Evolutionary conservation across 2,113 vertebrate species (phyloP), one percentile per base, ranked within the genome.

Genomic region (Procavia capensis): DNA sequence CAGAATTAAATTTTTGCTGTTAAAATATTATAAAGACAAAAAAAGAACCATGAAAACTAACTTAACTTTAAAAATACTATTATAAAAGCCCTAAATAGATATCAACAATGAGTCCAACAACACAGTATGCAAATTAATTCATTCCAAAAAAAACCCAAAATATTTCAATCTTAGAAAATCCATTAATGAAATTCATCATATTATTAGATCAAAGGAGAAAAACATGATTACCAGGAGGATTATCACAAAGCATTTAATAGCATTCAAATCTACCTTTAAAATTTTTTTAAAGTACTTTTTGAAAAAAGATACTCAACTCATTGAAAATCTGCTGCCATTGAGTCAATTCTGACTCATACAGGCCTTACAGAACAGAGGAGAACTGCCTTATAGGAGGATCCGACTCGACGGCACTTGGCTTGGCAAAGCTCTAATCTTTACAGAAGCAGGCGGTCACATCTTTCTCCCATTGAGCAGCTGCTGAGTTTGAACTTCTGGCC

Each of bases 181-280:
- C 74, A 92, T 88, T 97, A 95, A 95, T 88, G 68, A 94, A 95
- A 90, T 96, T 93, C 76, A 95, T 84, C 81, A 93, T 66, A 84
- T 84, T 78, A 96, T 57, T 81, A 95, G 82, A 94, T 93, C 92
- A 96, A 95, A 95, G 88, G 81, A 96, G 68, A 95, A 95, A 95
- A 95, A 47, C 90, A 81, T 74, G 43, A 94, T 90, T 81, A 63
- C 64, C 43, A 88, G 95, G 47, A 89, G 95, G 91, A 91, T 8
- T 95, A 39, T 85, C 63, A 85, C 90, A 93, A 95, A 85, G 70
- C 41, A 78, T 82, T 89, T 88, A 36, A 57, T 85, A 93, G 93
- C 79, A 90, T 87, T 91, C 95, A 96, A 93, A 95, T 59, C 11
- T 19, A 94, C 72, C 61, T 89, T 7, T 75, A 88, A 80, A 6